Evolutionary conservation across 2,888 invertebrate genomes (phyloP).

Genomic region (Diplolepis rosae): DNA sequence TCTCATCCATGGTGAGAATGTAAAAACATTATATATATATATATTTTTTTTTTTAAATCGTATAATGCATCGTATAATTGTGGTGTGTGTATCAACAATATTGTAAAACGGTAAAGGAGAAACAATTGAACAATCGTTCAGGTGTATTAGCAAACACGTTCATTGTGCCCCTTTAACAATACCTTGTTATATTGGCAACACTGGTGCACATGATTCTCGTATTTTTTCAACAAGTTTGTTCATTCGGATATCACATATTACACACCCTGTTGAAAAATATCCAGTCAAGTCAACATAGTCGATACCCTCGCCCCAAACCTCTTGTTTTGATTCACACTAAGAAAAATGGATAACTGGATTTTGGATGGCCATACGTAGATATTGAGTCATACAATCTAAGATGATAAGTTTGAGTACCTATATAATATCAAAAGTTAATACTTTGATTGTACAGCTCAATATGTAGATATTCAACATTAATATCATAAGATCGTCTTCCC

Average conservation of each 20-base stretch:
- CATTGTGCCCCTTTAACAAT: constrained; percentile 63
- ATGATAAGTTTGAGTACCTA: too few relatives aligned
- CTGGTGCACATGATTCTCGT: constrained; percentile 52
- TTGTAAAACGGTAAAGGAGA: constrained; percentile 46
- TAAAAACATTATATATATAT: too few relatives aligned
- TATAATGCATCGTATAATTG: constrained; percentile 2
- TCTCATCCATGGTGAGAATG: too few relatives aligned
- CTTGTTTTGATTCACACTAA: too few relatives aligned
- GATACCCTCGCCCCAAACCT: constrained; percentile 36
- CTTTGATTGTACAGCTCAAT: too few relatives aligned
- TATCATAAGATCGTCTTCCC: too few relatives aligned
- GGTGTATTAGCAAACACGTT: constrained; percentile 41
- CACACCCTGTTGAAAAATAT: constrained; percentile 64
- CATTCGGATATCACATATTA: constrained; percentile 46
- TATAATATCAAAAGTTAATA: too few relatives aligned
- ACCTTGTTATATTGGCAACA: constrained; percentile 62
- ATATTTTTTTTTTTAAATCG: too few relatives aligned
- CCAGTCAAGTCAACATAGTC: constrained; percentile 44
- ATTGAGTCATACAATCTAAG: too few relatives aligned
- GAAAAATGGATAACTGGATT: too few relatives aligned
- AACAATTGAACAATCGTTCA: constrained; percentile 44
- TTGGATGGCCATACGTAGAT: too few relatives aligned
- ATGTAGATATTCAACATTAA: too few relatives aligned
- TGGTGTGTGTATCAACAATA: constrained; percentile 43
- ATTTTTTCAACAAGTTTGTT: constrained; percentile 62